Conservation (phyloP, 2,113 vertebrate genomes). For the Oryzias javanicus region DNA sequence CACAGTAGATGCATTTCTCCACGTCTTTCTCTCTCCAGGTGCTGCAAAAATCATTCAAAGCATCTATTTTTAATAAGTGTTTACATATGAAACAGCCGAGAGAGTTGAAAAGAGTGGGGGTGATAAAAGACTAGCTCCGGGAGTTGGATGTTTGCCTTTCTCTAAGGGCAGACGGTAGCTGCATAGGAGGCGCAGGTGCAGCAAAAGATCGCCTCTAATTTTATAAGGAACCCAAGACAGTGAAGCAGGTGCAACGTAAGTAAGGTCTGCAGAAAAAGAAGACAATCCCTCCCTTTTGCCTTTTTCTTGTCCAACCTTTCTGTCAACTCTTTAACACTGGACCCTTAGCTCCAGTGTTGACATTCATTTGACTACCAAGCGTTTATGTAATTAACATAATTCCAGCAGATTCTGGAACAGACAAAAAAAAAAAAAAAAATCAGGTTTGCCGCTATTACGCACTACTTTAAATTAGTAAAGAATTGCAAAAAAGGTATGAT, state of each 20-base stretch:
- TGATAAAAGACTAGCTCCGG: conserved; percentile 28
- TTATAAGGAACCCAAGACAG: conserved; percentile 41
- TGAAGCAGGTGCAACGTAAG: conserved; percentile 42
- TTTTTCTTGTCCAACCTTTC: conserved; percentile 52
- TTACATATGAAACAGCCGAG: conserved; percentile 24
- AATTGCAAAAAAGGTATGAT: too few relatives aligned
- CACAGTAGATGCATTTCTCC: conserved; percentile 3
- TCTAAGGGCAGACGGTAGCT: neutral
- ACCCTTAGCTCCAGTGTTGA: conserved; percentile 22
- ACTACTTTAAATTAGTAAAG: too few relatives aligned
- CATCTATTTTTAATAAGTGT: conserved; percentile 41
- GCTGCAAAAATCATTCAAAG: conserved; percentile 12
- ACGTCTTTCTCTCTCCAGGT: neutral
- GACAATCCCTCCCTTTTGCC: conserved; percentile 34
- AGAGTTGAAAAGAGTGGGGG: neutral
- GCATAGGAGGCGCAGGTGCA: conserved; percentile 49
- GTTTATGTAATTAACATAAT: too few relatives aligned
- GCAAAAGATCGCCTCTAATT: conserved; percentile 44
- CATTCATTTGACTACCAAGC: too few relatives aligned
- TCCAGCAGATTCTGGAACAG: too few relatives aligned
- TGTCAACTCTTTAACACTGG: conserved; percentile 18
- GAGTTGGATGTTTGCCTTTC: conserved; percentile 36
- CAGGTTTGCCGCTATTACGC: too few relatives aligned
- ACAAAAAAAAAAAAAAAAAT: too few relatives aligned
- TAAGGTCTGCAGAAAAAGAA: conserved; percentile 34